Evolutionary conservation across 2,113 vertebrate species (phyloP).

Genomic region (Callocephalon fimbriatum): DNA sequence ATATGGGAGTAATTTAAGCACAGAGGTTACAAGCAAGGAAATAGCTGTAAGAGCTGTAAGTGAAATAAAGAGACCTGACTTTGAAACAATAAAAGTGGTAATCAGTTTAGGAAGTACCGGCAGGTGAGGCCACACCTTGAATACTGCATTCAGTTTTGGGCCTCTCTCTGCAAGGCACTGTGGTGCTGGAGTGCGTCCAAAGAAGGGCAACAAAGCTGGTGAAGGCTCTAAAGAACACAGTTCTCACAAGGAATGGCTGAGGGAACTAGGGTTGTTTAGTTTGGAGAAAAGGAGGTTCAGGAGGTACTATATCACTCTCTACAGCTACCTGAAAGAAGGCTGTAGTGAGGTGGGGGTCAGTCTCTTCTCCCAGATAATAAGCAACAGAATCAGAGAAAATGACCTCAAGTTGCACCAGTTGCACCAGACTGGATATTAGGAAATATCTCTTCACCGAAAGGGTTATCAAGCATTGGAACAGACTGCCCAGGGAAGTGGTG

Average conservation of each 20-base stretch:
- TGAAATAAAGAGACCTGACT: background rate
- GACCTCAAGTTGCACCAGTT: background rate
- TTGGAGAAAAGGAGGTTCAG: background rate
- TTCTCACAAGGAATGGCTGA: fast-evolving
- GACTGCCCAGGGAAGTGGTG: background rate
- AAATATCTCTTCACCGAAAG: background rate
- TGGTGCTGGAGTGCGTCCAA: background rate
- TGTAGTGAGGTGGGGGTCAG: fast-evolving
- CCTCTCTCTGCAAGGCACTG: background rate
- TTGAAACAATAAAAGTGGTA: background rate
- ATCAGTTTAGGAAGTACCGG: background rate
- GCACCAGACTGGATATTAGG: background rate
- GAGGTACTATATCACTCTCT: background rate
- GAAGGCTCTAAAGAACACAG: background rate
- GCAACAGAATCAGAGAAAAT: fast-evolving
- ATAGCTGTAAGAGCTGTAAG: background rate
- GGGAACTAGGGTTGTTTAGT: fast-evolving
- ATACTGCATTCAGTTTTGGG: background rate
- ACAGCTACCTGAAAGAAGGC: background rate
- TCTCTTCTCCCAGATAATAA: background rate
- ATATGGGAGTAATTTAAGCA: background rate
- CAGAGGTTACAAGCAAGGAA: background rate
- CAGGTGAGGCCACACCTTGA: fast-evolving
- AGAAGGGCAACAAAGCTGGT: fast-evolving
- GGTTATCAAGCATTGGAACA: background rate